Base-by-base conservation (phyloP, 1,140 invertebrate species). In the Euborellia annulipes region DNA sequence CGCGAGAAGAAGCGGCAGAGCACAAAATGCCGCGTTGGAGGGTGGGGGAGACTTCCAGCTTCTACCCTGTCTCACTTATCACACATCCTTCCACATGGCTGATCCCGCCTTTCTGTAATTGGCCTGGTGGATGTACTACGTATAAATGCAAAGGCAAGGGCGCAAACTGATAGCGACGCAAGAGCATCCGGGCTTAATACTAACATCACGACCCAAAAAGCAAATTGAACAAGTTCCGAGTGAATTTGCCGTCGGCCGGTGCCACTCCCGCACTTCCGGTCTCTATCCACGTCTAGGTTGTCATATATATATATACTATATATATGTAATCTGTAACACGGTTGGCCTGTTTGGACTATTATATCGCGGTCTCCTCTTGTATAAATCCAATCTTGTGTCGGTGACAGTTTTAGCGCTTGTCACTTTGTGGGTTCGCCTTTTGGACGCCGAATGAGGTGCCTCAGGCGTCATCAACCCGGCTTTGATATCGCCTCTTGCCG, bases 101-200 rank as follows among this genome's bases (percentile, higher is more conserved):
- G 23, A 27, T 27, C 23, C 23, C 23, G 23, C 23, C 23, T 27
- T 27, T 27, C 23, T 27, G 11, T 27, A 27, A 27, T 27, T 27
- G 23, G 23, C 11, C 23, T 11, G 4, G 23, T 27, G 23, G 23
- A 4, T 27, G 23, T 27, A 27, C 23, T n/a, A n/a, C n/a, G n/a
- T n/a, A n/a, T n/a, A n/a, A n/a, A n/a, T n/a, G 11, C 84, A 71
- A 52, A 87, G 72, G 70, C 86, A 83, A 55, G 79, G 75, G 63
- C 86, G 44, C 82, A n/a, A 77, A 63, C 86, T 83, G 57, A 85
- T 62, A 47, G 79, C 77, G 52, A 82, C 75, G 66, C 86, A 30
- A n/a, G 75, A 71, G 62, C 78, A 69, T n/a, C 62, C 63, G 36
- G 73, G 73, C 53, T 81, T 58, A 36, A 75, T 73, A 67, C 85